Evolutionary conservation across 2,113 vertebrate species (phyloP).

Genomic region (Limanda limanda): DNA sequence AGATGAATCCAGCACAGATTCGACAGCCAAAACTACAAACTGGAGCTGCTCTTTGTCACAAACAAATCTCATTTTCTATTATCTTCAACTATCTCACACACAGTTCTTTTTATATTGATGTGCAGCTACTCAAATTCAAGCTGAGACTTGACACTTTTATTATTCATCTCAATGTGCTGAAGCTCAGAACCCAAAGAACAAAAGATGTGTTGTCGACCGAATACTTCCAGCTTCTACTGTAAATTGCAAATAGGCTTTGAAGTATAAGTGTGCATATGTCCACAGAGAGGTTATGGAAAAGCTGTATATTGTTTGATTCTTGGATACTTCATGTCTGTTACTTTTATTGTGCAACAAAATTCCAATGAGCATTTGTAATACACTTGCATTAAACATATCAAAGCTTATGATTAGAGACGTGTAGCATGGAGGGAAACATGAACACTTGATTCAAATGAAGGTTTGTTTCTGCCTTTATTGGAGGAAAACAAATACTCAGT

Average conservation of each 20-base stretch:
- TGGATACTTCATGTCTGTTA: constrained; percentile 6
- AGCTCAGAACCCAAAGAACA: neutral
- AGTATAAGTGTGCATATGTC: constrained; percentile 7
- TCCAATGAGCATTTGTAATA: neutral
- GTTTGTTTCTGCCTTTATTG: constrained; percentile 15
- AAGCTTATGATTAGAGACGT: neutral
- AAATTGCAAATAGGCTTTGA: constrained; percentile 35
- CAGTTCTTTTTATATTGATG: neutral
- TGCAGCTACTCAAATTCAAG: neutral
- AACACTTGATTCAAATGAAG: neutral
- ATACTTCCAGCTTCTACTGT: neutral
- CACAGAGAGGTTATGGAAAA: constrained; percentile 5
- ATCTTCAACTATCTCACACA: neutral
- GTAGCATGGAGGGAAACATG: neutral
- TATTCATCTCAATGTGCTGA: neutral
- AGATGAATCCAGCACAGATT: no score
- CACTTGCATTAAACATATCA: neutral
- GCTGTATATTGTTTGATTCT: constrained; percentile 7
- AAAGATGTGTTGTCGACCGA: neutral
- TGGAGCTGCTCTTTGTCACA: no score
- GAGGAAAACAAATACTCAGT: constrained; percentile 27
- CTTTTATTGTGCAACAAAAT: neutral
- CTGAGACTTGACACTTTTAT: neutral
- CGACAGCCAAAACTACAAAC: no score
- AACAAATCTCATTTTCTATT: no score